Base-by-base conservation (phyloP, 1,140 invertebrate species). In the Cydia fagiglandana region DNA sequence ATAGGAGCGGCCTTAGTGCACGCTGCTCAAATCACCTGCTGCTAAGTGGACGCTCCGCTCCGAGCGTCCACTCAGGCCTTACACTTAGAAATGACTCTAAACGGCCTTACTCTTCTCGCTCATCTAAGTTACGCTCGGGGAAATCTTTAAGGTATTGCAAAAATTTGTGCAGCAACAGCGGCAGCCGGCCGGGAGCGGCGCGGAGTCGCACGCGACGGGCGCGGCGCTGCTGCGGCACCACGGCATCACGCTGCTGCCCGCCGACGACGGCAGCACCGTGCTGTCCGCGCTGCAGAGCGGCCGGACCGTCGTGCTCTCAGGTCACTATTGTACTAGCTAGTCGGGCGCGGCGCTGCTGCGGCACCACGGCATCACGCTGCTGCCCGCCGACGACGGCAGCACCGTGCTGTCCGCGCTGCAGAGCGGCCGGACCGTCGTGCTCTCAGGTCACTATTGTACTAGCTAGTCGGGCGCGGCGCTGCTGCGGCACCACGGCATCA, bases 201-300 rank as follows among this genome's bases (percentile, higher is more conserved):
- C 97, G 1, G 94, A 96, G 87, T 90, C 95, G 4, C 92, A 93
- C 77, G 88, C 93, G 70, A 88, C 93, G 0, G 75, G 64, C 17
- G 75, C 75, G 13, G 34, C 34, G 13, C 28, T 75, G 17, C 64
- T 75, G 20, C 61, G 64, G 34, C 61, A 38, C 2, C 75, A 75
- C 64, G 75, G 47, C 41, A 73, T 73, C 45, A 53, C 73, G 45
- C 45, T 73, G 45, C 75, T 89, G 80, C 87, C 88, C 15, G 41
- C 83, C 13, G 88, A 89, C 81, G 77, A 82, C 75, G 83, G 82
- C 77, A 81, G 83, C 78, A 90, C 88, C 41, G 84, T 90, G 79
- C 85, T 91, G 73, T 83, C 45, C 50, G 89, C 89, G 74, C 78
- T 90, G 81, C 86, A 89, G 81, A 86, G 86, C 79, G 89, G 89